phyloP scores from a whole-genome alignment of 1,140 invertebrate genomes.

The Goniozus legneri region DNA sequence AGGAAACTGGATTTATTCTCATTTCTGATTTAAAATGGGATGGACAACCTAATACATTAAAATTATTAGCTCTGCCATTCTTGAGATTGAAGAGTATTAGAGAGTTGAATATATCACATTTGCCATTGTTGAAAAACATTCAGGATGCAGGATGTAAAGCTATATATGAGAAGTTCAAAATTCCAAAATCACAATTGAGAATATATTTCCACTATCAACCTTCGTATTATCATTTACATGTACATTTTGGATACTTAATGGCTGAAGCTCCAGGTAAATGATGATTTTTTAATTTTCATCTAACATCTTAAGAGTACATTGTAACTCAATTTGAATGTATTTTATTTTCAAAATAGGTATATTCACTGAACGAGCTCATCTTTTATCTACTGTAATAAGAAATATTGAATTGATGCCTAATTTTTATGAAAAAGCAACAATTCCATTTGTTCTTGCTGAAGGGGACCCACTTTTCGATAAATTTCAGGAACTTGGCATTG shows the following conservation, averaged over 20 bases:
- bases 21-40: conserved; percentile 95
- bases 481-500: conserved; percentile 32
- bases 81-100: conserved; percentile 77
- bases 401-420: conserved; percentile 80
- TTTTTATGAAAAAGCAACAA: conserved; percentile 79
- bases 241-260: conserved; percentile 86
- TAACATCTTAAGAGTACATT: not conserved
- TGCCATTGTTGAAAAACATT: conserved; percentile 83
- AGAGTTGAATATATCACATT: conserved; percentile 73
- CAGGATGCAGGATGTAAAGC: conserved; percentile 66
- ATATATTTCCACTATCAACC: conserved; percentile 95
- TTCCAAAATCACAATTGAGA: conserved; percentile 70
- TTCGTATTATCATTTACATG: conserved; percentile 93
- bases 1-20: conserved; percentile 80
- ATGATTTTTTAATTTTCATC: not conserved
- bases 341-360: conserved; percentile 53
- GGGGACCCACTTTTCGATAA: conserved; percentile 50
- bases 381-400: conserved; percentile 84
- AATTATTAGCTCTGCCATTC: conserved; percentile 78
- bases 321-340: not conserved
- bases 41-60: conserved; percentile 72
- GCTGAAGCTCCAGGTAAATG: conserved; percentile 73
- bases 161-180: conserved; percentile 76
- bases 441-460: conserved; percentile 70
- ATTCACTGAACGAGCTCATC: conserved; percentile 78